These are phyloP conservation scores for Psococerastis gibbosa DNA, from an alignment of 2,888 invertebrate genomes.

Conservation along the genomic window DNA sequence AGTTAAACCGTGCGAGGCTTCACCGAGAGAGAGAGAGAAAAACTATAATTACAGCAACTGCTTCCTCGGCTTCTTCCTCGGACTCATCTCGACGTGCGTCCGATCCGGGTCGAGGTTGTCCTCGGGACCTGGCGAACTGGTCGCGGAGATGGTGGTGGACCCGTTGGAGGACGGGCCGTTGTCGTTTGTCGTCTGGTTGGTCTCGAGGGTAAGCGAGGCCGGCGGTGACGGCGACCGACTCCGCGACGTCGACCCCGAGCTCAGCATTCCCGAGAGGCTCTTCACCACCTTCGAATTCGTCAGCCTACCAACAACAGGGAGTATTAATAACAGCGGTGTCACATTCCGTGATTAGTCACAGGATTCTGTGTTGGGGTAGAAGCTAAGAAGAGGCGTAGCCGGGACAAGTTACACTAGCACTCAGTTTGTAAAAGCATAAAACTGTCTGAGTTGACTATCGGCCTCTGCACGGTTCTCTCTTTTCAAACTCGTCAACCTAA, in stretches of 20 bases:
- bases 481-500: no score
- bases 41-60: slow-evolving; percentile 55
- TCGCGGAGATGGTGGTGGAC: slow-evolving; percentile 74
- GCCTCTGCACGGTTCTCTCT: no score
- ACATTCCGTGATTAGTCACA: no score
- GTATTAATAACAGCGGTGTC: no score
- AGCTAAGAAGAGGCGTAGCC: no score
- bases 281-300: neutral
- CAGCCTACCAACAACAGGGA: no score
- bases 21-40: neutral
- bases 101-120: slow-evolving; percentile 28
- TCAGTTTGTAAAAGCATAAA: no score
- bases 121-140: slow-evolving; percentile 57
- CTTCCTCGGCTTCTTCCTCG: slow-evolving; percentile 81
- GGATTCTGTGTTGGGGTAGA: no score
- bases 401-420: no score
- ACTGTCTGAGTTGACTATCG: no score
- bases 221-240: slow-evolving; percentile 19
- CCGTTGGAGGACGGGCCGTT: slow-evolving; percentile 31
- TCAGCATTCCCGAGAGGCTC: slow-evolving; percentile 32
- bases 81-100: slow-evolving; percentile 43
- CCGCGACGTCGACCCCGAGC: slow-evolving; percentile 20
- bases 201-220: slow-evolving; percentile 11
- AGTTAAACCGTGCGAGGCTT: no score
- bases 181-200: slow-evolving; percentile 17